A percentile compares a stretch with the other conserved stretches of the same genome.
phyloP scores from a whole-genome alignment of 2,797 vertebrate species.

The Oryzias dopingdopingensis region DNA sequence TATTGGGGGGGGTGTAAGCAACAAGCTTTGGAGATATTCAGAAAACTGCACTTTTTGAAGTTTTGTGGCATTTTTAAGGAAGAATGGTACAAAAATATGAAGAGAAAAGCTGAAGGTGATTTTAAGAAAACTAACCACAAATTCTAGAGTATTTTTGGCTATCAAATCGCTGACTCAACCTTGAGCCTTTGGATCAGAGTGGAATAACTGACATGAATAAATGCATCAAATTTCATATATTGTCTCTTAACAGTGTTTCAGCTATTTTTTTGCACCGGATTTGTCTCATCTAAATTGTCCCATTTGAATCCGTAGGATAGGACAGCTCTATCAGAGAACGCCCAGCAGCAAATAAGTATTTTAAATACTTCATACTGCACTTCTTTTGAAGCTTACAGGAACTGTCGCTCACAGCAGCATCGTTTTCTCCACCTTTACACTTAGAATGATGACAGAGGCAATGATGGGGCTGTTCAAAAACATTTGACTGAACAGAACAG shows the following conservation, averaged over 20 bases:
- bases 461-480: no score
- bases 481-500: no score
- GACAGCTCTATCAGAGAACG: background rate
- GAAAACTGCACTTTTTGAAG: constrained; percentile 82
- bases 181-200: constrained; percentile 82
- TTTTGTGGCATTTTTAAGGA: constrained; percentile 86
- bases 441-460: no score
- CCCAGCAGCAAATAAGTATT: no score
- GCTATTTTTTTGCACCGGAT: constrained; percentile 34
- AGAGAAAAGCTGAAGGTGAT: constrained; percentile 78
- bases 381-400: no score
- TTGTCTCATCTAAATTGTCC: constrained; percentile 16
- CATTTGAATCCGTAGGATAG: background rate
- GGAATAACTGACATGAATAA: constrained; percentile 85
- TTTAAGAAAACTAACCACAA: constrained; percentile 62
- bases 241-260: constrained; percentile 75
- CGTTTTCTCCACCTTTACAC: no score
- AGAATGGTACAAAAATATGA: constrained; percentile 77
- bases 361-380: no score
- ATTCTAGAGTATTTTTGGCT: constrained; percentile 81
- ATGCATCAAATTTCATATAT: constrained; percentile 80
- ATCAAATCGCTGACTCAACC: constrained; percentile 81
- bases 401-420: no score
- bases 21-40: constrained; percentile 75
- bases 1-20: constrained; percentile 64